A percentile compares a stretch with the other conserved stretches of the same genome.
Conservation (phyloP, 2,113 vertebrate genomes). For the Alosa alosa region DNA sequence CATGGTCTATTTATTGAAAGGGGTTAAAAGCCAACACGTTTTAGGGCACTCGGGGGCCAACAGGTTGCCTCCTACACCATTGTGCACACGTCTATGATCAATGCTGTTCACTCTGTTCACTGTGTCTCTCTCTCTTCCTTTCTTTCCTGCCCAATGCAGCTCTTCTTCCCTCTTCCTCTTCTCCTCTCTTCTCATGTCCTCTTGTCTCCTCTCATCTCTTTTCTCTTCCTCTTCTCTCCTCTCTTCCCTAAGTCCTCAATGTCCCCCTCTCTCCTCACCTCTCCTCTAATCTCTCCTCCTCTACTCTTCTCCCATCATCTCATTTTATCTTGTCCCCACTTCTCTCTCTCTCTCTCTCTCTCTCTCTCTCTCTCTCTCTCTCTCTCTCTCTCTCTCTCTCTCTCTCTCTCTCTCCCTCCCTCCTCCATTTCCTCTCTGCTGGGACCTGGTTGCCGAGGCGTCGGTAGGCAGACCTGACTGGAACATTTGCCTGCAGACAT, state of each 20-base stretch:
- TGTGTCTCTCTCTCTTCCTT: too few relatives aligned
- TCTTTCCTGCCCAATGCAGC: too few relatives aligned
- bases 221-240: neutral
- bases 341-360: too few relatives aligned
- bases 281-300: neutral
- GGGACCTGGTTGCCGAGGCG: slow-evolving; percentile 16
- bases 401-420: too few relatives aligned
- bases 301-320: neutral
- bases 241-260: neutral
- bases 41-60: too few relatives aligned
- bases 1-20: too few relatives aligned
- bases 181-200: neutral
- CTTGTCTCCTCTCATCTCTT: neutral
- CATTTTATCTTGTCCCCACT: too few relatives aligned
- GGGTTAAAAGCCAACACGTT: too few relatives aligned
- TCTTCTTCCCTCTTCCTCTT: neutral
- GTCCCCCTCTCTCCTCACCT: neutral
- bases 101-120: too few relatives aligned
- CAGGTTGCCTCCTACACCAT: too few relatives aligned
- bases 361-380: neutral
- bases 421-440: neutral
- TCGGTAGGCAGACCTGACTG: slow-evolving; percentile 16
- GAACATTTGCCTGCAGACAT: slow-evolving; percentile 20
- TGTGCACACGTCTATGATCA: too few relatives aligned
- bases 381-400: too few relatives aligned